phyloP scores from a whole-genome alignment of 2,113 vertebrate genomes.

The Dinomys branickii region DNA sequence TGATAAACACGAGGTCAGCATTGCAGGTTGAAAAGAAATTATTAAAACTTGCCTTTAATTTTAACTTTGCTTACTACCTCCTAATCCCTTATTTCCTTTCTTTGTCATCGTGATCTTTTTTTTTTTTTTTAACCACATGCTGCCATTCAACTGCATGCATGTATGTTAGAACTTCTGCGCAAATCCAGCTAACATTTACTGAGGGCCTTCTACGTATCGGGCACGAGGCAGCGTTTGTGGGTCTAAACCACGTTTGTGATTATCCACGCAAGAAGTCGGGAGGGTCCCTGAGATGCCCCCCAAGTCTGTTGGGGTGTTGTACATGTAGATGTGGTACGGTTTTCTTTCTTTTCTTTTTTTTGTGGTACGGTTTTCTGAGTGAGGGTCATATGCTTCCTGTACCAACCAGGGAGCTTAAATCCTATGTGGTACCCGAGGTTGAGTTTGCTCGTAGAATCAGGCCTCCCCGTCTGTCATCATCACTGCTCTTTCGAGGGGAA shows the following conservation, averaged over 20 bases:
- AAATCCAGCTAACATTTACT: neutral
- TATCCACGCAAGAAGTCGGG: neutral
- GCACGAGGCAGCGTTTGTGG: neutral
- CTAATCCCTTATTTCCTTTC: neutral
- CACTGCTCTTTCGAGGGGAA: neutral
- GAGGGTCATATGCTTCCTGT: neutral
- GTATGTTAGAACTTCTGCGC: neutral
- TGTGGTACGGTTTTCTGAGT: neutral
- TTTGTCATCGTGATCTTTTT: neutral
- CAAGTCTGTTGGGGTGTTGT: neutral
- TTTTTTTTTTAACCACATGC: neutral
- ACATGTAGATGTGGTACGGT: neutral
- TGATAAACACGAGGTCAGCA: slow-evolving; percentile 1
- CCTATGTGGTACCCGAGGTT: neutral
- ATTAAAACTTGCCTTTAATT: neutral
- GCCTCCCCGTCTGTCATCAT: neutral
- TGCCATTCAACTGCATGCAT: neutral
- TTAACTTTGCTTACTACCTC: slow-evolving; percentile 8
- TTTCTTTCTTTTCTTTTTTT: no score
- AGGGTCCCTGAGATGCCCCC: neutral
- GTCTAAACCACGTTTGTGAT: neutral
- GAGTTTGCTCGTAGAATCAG: neutral
- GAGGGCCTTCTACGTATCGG: neutral
- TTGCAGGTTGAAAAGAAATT: neutral
- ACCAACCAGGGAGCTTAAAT: neutral